These are phyloP conservation scores for Drosophila kikkawai DNA, from an alignment of 1,140 invertebrate genomes.

Conservation along the genomic window DNA sequence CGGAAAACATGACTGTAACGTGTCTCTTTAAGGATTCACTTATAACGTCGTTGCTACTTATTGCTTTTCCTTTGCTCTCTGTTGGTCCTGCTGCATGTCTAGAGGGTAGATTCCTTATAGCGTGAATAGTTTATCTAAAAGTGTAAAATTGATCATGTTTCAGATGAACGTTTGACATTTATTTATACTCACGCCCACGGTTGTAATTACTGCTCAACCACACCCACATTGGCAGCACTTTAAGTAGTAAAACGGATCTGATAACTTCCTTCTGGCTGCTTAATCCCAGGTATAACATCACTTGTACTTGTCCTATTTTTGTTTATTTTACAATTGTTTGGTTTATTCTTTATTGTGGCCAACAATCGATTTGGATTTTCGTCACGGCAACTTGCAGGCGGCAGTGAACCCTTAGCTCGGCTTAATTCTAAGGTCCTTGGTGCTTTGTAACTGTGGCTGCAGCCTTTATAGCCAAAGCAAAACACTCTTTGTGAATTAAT, in stretches of 20 bases:
- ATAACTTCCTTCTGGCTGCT: neutral
- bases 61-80: constrained; percentile 62
- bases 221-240: constrained; percentile 2
- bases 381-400: constrained; percentile 3
- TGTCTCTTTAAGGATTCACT: constrained; percentile 16
- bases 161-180: constrained; percentile 43
- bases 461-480: neutral
- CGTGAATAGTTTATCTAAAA: constrained; percentile 25
- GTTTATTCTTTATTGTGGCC: constrained; percentile 36
- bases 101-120: neutral
- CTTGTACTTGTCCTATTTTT: neutral
- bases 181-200: constrained; percentile 25
- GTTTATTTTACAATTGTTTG: constrained; percentile 11
- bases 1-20: constrained; percentile 85
- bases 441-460: neutral
- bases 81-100: constrained; percentile 22
- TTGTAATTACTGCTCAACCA: neutral
- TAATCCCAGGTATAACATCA: constrained; percentile 13
- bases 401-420: constrained; percentile 39
- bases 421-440: constrained; percentile 8
- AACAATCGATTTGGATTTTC: constrained; percentile 44
- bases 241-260: too few relatives aligned
- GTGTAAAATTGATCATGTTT: constrained; percentile 3
- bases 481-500: neutral
- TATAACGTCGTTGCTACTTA: constrained; percentile 49